These are phyloP conservation scores for Festucalex cinctus DNA, from an alignment of 2,113 vertebrate genomes.

Conservation along the genomic window DNA sequence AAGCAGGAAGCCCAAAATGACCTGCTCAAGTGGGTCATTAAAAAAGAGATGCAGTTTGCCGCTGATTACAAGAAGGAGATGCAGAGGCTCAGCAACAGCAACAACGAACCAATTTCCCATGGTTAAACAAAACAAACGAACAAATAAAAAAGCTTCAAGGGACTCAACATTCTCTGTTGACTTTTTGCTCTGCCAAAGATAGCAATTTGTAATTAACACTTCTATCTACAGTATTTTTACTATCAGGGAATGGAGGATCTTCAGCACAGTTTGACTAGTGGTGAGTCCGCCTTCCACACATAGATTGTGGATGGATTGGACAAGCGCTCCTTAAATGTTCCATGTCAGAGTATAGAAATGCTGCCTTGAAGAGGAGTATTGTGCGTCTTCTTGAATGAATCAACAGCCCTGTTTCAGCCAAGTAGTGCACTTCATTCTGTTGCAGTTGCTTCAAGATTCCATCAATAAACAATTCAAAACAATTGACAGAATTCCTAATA, in stretches of 20 bases:
- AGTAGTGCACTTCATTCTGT: background rate
- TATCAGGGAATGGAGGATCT: background rate
- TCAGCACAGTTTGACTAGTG: background rate
- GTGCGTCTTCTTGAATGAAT: background rate
- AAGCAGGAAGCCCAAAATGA: constrained; percentile 1
- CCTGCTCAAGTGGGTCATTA: constrained; percentile 1
- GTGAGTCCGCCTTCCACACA: background rate
- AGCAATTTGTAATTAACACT: background rate
- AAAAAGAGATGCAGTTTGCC: background rate
- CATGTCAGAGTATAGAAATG: background rate
- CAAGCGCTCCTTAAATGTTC: background rate
- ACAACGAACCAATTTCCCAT: background rate
- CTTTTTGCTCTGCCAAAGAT: background rate
- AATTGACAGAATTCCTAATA: no score
- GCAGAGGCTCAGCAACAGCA: background rate
- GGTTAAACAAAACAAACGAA: constrained; percentile 1
- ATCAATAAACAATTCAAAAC: background rate
- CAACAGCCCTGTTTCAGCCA: background rate
- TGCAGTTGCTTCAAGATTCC: background rate
- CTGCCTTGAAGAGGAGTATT: background rate
- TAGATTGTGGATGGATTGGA: background rate
- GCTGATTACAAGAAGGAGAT: background rate
- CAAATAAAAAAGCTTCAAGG: background rate
- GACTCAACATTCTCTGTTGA: background rate
- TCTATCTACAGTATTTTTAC: background rate